Base-by-base conservation (phyloP, 1,140 invertebrate species). In the Gerris buenoi region DNA sequence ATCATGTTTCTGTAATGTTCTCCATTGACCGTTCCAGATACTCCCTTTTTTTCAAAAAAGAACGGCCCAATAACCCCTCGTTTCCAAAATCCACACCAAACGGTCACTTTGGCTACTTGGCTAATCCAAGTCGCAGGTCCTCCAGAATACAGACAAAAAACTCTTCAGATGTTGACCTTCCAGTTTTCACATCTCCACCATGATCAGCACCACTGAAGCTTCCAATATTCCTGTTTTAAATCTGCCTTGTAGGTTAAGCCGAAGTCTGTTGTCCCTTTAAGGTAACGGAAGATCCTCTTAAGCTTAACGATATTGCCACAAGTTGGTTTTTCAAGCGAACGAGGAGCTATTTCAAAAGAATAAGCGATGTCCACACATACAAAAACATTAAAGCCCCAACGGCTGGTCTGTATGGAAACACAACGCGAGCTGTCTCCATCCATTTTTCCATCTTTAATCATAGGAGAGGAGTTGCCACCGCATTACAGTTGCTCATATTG, bases 291-390 rank as follows among this genome's bases (percentile, higher is more conserved):
- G 59, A 69, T 65, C 29, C 64, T n/a, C 60, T 68, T 69, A 1
- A 71, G 33, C 18, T 46, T 46, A 56, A 56, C 2, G 14, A 5
- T 3, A 57, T 67, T 62, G 13, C 56, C n/a, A 1, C 15, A 2
- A n/a, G 46, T 15, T 28, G 63, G 62, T 57, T 69, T 67, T 29
- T 69, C 63, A 1, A 67, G 26, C 15, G 29, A 61, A 62, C 72
- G 66, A 25, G 67, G 70, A 5, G 73, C 63, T 14, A 68, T 63
- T 26, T 65, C 71, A 0, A 79, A 73, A n/a, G 75, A 71, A 68
- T 71, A 78, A 1, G 72, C 61, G 10, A 79, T 71, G 68, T 78
- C 77, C 25, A 75, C 76, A 23, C 77, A 58, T 5, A 76, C 2
- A 76, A 46, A 70, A 77, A 77, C 28, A 78, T 25, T 18, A 79